Evolutionary conservation across 2,113 vertebrate species (phyloP).

Genomic region (Carettochelys insculpta): DNA sequence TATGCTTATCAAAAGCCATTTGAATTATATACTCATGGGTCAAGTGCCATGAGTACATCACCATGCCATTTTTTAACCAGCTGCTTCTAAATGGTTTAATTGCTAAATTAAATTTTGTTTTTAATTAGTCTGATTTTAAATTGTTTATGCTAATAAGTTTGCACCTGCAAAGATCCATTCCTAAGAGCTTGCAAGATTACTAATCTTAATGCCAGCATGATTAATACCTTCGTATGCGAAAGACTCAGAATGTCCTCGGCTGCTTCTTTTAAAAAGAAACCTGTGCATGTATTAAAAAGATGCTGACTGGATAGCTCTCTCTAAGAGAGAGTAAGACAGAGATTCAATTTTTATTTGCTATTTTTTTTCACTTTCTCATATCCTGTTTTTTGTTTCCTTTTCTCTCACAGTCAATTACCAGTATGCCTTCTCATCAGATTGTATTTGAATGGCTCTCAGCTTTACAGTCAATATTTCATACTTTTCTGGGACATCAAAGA

Average conservation of each 20-base stretch:
- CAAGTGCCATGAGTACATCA: background rate
- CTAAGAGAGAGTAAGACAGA: background rate
- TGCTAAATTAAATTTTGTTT: conserved; percentile 25
- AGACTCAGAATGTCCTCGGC: background rate
- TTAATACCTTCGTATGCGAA: background rate
- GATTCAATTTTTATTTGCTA: background rate
- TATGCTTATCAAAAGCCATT: conserved; percentile 40
- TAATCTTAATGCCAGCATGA: background rate
- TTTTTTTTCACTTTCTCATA: background rate
- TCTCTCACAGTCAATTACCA: conserved; percentile 5
- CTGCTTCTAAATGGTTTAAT: conserved; percentile 31
- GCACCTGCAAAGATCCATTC: background rate
- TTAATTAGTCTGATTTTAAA: conserved; percentile 46
- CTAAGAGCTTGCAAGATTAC: background rate
- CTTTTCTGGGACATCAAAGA: background rate
- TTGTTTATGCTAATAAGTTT: conserved; percentile 45
- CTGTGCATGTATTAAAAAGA: background rate
- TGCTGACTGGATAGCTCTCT: background rate
- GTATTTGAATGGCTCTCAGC: conserved; percentile 27
- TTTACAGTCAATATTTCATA: conserved; percentile 36
- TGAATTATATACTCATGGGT: background rate
- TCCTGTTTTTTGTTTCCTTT: background rate
- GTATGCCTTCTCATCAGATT: background rate
- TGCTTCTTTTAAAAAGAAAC: background rate
- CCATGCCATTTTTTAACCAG: conserved; percentile 13